Base-by-base conservation (phyloP, 2,113 vertebrate genomes). In the Pavo muticus region DNA sequence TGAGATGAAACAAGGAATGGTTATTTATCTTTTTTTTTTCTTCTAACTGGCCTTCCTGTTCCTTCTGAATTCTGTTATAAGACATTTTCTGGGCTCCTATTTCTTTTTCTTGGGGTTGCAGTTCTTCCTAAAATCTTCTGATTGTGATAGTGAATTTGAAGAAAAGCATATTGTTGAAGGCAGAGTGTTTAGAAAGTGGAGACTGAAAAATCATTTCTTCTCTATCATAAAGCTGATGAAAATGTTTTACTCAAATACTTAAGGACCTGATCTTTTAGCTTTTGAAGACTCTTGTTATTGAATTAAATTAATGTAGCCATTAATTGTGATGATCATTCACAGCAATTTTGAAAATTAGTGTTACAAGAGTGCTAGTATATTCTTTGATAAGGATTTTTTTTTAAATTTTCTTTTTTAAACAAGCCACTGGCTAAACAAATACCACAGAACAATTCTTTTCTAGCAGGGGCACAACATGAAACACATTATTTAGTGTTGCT, bases 401-500 rank as follows among this genome's bases (percentile, higher is more conserved):
- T 74, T 77, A 47, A 11, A 14, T 86, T 50, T 70, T 64, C 7
- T 4, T 83, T 86, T 84, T 61, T 18, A 50, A 77, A 20, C 15
- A 71, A 50, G 4, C 40, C 10, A 23, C 47, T 21, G 30, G 4
- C 59, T 67, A 69, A 52, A 4, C 52, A 48, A 48, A 63, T 76
- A 30, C 7, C 24, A 21, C n/a, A 67, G 6, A 47, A 5, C 29
- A 29, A 14, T 18, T 69, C 23, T 47, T 78, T 54, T 69, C 12
- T 19, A 57, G 11, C 0, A 13, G 7, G 10, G 10, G 10, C 65
- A 61, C 84, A 63, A 2, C 0, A 13, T 64, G 23, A 45, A 84
- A 81, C 7, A 18, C 2, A 9, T 20, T 42, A 44, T 60, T 61
- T 48, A n/a, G 9, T 15, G 4, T n/a, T 81, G 74, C 12, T 23